phyloP scores from a whole-genome alignment of 2,113 vertebrate genomes.

The Hyla sarda region DNA sequence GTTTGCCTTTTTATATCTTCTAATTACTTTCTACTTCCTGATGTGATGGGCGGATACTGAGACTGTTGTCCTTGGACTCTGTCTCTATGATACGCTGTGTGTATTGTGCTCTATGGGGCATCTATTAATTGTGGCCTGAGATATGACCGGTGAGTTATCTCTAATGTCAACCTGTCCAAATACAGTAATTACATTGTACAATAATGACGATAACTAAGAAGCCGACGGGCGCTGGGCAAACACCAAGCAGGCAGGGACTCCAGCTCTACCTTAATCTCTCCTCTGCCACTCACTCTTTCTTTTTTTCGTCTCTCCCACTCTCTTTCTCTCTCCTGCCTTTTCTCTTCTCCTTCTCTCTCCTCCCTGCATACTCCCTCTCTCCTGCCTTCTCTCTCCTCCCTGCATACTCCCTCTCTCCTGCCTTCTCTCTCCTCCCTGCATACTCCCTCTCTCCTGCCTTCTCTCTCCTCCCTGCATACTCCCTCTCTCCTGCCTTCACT shows the following conservation, averaged over 20 bases:
- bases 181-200: neutral
- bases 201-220: neutral
- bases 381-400: no score
- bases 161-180: slow-evolving; percentile 1
- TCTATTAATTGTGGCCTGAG: neutral
- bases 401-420: no score
- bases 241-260: no score
- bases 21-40: neutral
- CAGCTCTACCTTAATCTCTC: neutral
- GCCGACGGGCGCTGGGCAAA: neutral
- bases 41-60: slow-evolving; percentile 1
- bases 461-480: neutral
- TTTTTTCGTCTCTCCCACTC: no score
- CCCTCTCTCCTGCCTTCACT: neutral
- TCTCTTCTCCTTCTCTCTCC: no score
- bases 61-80: slow-evolving; percentile 19
- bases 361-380: no score
- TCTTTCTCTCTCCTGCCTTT: no score
- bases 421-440: no score
- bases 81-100: slow-evolving; percentile 15
- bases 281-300: neutral
- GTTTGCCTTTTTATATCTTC: neutral
- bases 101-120: neutral
- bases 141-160: neutral
- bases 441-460: no score